Conservation (phyloP, 2,888 invertebrate species). For the Acronicta alni region DNA sequence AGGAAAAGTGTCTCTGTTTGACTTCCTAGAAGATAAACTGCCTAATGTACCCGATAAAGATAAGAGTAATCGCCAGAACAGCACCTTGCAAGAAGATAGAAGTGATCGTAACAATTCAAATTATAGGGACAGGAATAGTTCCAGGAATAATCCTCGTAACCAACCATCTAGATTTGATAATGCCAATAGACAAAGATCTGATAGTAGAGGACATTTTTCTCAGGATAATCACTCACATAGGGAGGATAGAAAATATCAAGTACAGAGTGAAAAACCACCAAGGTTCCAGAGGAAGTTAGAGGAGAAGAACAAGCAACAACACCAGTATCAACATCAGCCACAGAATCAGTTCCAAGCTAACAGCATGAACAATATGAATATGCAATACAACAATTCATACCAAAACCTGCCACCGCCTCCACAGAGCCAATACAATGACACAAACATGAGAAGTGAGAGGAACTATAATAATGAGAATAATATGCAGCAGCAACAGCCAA, state of each 20-base stretch:
- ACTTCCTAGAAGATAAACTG: conserved; percentile 94
- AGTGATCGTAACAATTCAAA: conserved; percentile 73
- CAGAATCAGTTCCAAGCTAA: conserved; percentile 62
- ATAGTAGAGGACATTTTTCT: conserved; percentile 76
- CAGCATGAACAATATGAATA: conserved; percentile 64
- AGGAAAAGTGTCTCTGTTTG: conserved; percentile 94
- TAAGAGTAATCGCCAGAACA: conserved; percentile 72
- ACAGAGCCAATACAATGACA: conserved; percentile 72
- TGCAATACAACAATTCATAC: conserved; percentile 75
- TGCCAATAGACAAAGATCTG: conserved; percentile 71
- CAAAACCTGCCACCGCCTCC: conserved; percentile 62
- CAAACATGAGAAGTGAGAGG: conserved; percentile 71
- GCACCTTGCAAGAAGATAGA: conserved; percentile 72
- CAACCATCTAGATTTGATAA: conserved; percentile 78
- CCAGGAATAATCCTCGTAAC: conserved; percentile 73
- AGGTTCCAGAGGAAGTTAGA: conserved; percentile 90
- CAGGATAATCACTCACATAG: conserved; percentile 78
- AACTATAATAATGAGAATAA: conserved; percentile 71
- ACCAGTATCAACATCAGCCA: conserved; percentile 69
- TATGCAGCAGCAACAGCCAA: conserved; percentile 57
- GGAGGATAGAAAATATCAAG: conserved; percentile 81
- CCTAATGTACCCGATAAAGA: conserved; percentile 88
- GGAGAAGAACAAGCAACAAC: conserved; percentile 83
- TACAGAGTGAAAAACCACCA: conserved; percentile 89
- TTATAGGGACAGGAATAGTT: conserved; percentile 75